Base-by-base conservation (phyloP, 30 jellyfish, hydroid and myxozoan species). In the Aurelia coerulea region DNA sequence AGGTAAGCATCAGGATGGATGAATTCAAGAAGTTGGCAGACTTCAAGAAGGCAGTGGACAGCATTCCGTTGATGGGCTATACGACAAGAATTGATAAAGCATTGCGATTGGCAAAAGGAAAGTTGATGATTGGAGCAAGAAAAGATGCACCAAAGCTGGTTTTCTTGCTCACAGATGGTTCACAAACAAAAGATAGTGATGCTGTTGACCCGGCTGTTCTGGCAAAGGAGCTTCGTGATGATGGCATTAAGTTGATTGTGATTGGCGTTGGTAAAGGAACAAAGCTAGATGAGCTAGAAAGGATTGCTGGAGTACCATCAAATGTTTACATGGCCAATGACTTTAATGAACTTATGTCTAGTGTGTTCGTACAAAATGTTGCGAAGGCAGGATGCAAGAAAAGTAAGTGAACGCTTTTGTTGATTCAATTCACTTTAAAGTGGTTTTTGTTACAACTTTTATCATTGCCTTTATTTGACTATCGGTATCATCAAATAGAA, bases 21-120 rank as follows among this genome's bases (percentile, higher is more conserved):
- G 76, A 87, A 59, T 65, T 60, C 83, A 88, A 73, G 63, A 90
- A 77, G 64, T 68, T 84, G 62, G 74, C 59, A 9, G 88, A 79
- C 73, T 88, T 93, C 90, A 78, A 78, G 77, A 76, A 77, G 67
- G 98, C 98, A 37, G 97, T 93, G 18, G 97, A 93, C 78, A 32
- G 77, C 32, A 68, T 88, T 23, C 97, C 97, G 2, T 80, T 87
- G 78, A 76, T 93, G 90, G 98, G 98, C 52, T 82, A 67, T 17
- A 88, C 97, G 66, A 93, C 98, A 49, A 76, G 98, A 68, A 93
- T 93, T 62, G 98, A 93, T 91, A 82, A 78, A 84, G 98, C 98
- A 37, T 88, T 93, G 41, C 87, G 90, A 18, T 87, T 87, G 12
- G 97, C 97, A 32, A 78, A 81, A 74, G 74, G 77, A 29, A 68